Conservation (phyloP, 2,797 vertebrate species). For the Enteromius thamalakanensis region DNA sequence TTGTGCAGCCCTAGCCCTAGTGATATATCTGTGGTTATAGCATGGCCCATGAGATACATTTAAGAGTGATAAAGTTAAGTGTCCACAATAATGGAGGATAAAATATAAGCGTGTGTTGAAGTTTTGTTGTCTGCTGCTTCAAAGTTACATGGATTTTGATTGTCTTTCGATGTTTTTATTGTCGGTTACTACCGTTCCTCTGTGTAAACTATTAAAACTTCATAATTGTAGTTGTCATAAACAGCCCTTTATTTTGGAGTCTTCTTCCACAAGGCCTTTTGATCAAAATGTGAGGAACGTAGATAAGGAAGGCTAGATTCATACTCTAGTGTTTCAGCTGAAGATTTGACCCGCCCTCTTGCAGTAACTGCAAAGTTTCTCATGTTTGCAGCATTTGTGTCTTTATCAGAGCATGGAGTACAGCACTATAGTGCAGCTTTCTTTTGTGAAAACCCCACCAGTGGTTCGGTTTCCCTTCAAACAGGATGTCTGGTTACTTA, state of each 20-base stretch:
- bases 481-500: conserved; percentile 78
- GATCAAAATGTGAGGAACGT: not conserved
- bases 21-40: too few species aligned
- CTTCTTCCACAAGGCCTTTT: not conserved
- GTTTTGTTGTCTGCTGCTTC: not conserved
- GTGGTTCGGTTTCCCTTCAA: conserved; percentile 73
- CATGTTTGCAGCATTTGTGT: conserved; percentile 61
- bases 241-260: not conserved
- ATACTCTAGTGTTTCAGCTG: not conserved
- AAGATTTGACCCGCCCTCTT: conserved; percentile 27
- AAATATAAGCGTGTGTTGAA: not conserved
- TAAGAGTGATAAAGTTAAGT: too few species aligned
- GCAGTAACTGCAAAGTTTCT: conserved; percentile 45
- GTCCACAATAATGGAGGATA: not conserved
- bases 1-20: too few species aligned
- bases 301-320: not conserved
- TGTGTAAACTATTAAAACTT: not conserved
- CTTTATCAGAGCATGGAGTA: conserved; percentile 63
- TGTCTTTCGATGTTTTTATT: not conserved
- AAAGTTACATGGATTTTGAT: not conserved
- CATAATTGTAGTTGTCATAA: not conserved
- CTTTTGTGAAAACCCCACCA: conserved; percentile 75
- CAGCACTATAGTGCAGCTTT: conserved; percentile 46
- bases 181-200: not conserved
- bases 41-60: too few species aligned